Percentiles rank a stretch among this genome's conserved stretches.
phyloP scores from a whole-genome alignment of 2,113 vertebrate species.

The Zosterops lateralis region DNA sequence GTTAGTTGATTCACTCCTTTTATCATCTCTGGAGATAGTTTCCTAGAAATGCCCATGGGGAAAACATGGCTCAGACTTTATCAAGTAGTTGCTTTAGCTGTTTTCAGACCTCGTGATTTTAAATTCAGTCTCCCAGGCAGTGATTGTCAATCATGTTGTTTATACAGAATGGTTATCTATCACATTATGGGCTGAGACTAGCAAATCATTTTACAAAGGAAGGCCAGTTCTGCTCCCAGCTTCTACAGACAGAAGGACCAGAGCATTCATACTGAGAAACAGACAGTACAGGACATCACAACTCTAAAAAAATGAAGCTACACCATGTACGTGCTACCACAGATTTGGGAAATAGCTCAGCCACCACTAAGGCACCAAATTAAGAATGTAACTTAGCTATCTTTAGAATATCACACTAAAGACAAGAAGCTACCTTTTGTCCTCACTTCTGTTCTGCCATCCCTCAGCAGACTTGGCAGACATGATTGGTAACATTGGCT shows the following conservation, averaged over 20 bases:
- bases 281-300: neutral
- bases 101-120: conserved; percentile 6
- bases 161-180: neutral
- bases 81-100: neutral
- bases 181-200: neutral
- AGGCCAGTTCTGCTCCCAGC: neutral
- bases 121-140: neutral
- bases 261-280: neutral
- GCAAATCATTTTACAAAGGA: neutral
- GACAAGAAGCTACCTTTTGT: neutral
- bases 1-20: conserved; percentile 23
- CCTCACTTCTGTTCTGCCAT: neutral
- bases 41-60: neutral
- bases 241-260: neutral
- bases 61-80: neutral
- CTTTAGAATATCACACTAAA: neutral
- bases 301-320: neutral
- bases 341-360: neutral
- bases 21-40: neutral
- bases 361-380: neutral
- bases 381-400: neutral
- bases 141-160: neutral
- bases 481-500: neutral
- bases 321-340: neutral
- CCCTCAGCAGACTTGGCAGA: neutral